Conservation (phyloP, 2,797 vertebrate genomes). For the Margarornis squamiger region DNA sequence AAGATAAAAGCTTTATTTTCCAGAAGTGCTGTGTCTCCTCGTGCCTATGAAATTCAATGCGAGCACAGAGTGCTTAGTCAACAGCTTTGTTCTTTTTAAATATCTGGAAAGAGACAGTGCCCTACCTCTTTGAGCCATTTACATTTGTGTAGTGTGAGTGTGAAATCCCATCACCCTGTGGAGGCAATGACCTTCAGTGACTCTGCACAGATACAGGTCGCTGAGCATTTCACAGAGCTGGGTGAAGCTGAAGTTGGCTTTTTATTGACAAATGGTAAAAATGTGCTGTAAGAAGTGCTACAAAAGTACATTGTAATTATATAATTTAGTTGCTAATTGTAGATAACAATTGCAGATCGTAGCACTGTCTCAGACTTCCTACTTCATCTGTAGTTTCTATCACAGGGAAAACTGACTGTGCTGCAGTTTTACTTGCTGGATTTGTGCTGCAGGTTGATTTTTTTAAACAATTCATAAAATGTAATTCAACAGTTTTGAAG, state of each 20-base stretch:
- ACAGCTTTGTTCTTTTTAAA: not conserved
- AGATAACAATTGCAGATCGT: not conserved
- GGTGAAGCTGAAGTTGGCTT: not conserved
- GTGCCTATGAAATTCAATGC: not conserved
- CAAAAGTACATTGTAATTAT: not conserved
- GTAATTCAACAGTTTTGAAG: not conserved
- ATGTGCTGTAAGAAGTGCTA: not conserved
- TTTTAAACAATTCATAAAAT: not conserved
- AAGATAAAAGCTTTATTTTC: slow-evolving; percentile 21
- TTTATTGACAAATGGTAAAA: not conserved
- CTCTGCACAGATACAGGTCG: not conserved
- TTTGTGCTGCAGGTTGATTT: not conserved
- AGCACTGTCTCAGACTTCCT: not conserved
- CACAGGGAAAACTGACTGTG: not conserved
- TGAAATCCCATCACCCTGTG: not conserved
- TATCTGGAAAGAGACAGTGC: not conserved
- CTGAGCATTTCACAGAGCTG: not conserved
- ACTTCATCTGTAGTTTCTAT: not conserved
- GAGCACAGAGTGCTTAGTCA: not conserved
- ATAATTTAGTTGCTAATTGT: not conserved
- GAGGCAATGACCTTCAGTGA: not conserved
- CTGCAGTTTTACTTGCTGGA: not conserved
- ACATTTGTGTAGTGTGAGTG: not conserved
- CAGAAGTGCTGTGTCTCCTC: not conserved
- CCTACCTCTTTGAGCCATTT: not conserved